These are phyloP conservation scores for Pollicipes pollicipes DNA, from an alignment of 1,140 invertebrate species.

Conservation along the genomic window DNA sequence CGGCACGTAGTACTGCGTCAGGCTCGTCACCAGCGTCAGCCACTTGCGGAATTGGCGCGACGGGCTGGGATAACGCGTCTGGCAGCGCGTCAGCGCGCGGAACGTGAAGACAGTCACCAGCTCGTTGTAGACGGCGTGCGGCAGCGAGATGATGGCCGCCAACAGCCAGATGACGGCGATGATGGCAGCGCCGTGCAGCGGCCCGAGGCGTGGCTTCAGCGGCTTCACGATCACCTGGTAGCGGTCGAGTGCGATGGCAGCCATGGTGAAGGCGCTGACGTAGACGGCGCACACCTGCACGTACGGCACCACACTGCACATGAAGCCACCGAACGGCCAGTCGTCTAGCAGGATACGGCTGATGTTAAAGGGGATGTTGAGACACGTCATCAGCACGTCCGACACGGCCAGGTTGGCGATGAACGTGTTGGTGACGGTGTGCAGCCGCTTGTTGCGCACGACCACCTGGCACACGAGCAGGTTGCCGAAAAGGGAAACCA, in stretches of 20 bases:
- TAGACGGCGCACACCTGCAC: slow-evolving; percentile 49
- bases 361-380: slow-evolving; percentile 30
- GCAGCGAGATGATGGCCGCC: slow-evolving; percentile 29
- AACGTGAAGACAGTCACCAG: slow-evolving; percentile 21
- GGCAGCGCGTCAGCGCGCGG: slow-evolving; percentile 24
- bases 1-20: slow-evolving; percentile 36
- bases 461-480: slow-evolving; percentile 24
- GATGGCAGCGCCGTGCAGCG: slow-evolving; percentile 24
- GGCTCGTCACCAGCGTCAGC: slow-evolving; percentile 29
- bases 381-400: slow-evolving; percentile 24
- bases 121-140: slow-evolving; percentile 31
- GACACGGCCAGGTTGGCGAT: slow-evolving; percentile 25
- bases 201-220: slow-evolving; percentile 27
- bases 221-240: slow-evolving; percentile 42
- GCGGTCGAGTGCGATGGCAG: slow-evolving; percentile 55
- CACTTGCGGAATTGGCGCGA: slow-evolving; percentile 23
- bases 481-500: slow-evolving; percentile 26
- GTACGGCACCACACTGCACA: slow-evolving; percentile 65
- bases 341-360: slow-evolving; percentile 57
- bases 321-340: slow-evolving; percentile 58
- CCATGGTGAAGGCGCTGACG: slow-evolving; percentile 61
- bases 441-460: slow-evolving; percentile 22
- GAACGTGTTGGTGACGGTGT: slow-evolving; percentile 24
- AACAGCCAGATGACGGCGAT: slow-evolving; percentile 31
- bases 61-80: slow-evolving; percentile 25